Base-by-base conservation (phyloP, 2,888 invertebrate species). In the Nephrotoma appendiculata region DNA sequence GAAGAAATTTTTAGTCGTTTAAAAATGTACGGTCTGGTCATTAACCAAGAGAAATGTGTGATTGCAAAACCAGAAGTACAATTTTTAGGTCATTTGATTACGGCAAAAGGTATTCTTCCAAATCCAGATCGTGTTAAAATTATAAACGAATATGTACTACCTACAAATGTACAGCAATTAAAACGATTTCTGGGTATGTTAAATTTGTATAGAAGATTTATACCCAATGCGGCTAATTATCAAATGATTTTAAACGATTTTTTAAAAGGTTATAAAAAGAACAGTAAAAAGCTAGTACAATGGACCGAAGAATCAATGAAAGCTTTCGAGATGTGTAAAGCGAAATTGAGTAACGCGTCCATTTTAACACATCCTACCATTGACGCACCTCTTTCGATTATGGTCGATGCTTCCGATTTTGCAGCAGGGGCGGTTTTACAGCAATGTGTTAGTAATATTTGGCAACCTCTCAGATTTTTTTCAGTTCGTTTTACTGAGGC, bases 381-480 rank as follows among this genome's bases (percentile, higher is more conserved):
- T 12, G 1, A 1, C 2, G n/a, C 48, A 48, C 48, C 3, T 3
- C 48, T 48, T 48, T 88, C 85, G 1, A 5, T 87, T 15, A n/a
- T n/a, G 5, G 43, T 71, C 4, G 87, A 87, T 31, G 91, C 91
- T 0, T 91, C 91, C 0, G 90, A 90, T 83, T 87, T 57, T 1
- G 89, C 91, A 3, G 89, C 91, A 4, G 91, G 91, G 0, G 91
- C 31, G 3, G 31, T 31, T 3, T 31, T 31, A 31, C 31, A 31
- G 31, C 31, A 31, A 31, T 31, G 31, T 19, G 19, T 19, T 19
- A 19, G 19, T 19, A 19, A 19, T 19, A 19, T 19, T 19, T 19
- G 19, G 19, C 19, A 19, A 19, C 19, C 19, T 19, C 19, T 19
- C 19, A 19, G 19, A 1, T 19, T 19, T 19, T 19, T 90, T 0